Base-by-base conservation (phyloP, 1,140 invertebrate species). In the Scaptodrosophila lebanonensis region DNA sequence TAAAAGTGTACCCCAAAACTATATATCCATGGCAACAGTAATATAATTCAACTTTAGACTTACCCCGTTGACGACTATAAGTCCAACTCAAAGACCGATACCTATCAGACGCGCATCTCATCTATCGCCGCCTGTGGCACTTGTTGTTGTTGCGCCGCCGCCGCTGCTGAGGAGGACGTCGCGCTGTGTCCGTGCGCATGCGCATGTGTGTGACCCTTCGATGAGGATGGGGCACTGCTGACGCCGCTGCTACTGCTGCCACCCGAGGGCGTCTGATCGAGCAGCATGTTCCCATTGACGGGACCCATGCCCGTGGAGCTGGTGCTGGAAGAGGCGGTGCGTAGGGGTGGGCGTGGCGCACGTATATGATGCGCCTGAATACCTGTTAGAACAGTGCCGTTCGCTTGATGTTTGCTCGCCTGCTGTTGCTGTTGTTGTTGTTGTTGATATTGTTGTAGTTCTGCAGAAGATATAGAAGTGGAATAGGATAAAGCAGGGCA, bases 81-180 rank as follows among this genome's bases (percentile, higher is more conserved):
- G 59, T 85, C 87, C 83, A 86, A 77, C 77, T 87, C 87, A 86
- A 87, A 87, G 83, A 85, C 84, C 73, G 89, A 88, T 77, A 88
- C 89, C 88, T 91, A 92, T 95, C 93, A 95, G 91, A 94, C 93
- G 68, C 93, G 90, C 93, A 94, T 95, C 88, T 94, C 93, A 44
- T 91, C 93, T 87, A 94, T 94, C 9, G 92, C 91, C 16, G 92
- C 92, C 77, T 93, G 92, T 27, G 92, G 92, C 48, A 93, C 89
- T 66, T 92, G 89, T 57, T 90, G 89, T 40, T 91, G 67, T 11
- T 73, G 69, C 29, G 90, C 57, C 89, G 88, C 18, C 88, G 88
- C 6, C 48, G 53, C 39, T 42, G 79, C 62, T 35, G 42, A 1
- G 43, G 57, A 11, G 29, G 60, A 7, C 57, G 50, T 48, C 59